phyloP scores from a whole-genome alignment of 2,797 vertebrate genomes.

The Urophycis tenuis region DNA sequence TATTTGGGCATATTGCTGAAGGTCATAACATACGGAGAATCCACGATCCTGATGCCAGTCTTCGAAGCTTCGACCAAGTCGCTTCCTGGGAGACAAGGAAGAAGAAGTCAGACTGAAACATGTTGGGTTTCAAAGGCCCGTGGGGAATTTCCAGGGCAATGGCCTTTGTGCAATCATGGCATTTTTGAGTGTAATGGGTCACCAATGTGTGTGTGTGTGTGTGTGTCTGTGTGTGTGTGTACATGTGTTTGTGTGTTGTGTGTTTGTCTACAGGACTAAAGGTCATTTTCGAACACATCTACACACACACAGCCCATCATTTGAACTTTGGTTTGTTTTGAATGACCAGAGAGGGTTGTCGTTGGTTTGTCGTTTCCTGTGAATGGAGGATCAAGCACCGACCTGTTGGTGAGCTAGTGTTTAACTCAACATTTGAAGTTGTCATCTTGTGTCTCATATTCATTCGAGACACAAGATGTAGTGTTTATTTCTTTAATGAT shows the following conservation, averaged over 20 bases:
- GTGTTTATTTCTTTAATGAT: no score
- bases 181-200: neutral
- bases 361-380: no score
- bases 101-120: neutral
- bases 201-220: neutral
- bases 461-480: no score
- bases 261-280: constrained; percentile 18
- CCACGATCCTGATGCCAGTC: constrained; percentile 68
- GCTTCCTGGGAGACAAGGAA: constrained; percentile 53
- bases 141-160: neutral
- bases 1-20: constrained; percentile 59
- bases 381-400: no score
- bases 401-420: no score
- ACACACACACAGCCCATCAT: neutral
- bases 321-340: no score
- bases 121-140: neutral
- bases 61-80: constrained; percentile 71
- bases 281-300: constrained; percentile 13
- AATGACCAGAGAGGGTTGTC: no score
- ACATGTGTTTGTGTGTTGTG: constrained; percentile 4
- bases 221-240: constrained; percentile 1
- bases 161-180: no score
- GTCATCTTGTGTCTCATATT: no score
- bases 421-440: no score
- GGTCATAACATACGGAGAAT: constrained; percentile 60